Percentiles rank a stretch among this genome's conserved stretches.
These are phyloP conservation scores for Argentina silus DNA, from an alignment of 2,797 vertebrate species.

Conservation along the genomic window DNA sequence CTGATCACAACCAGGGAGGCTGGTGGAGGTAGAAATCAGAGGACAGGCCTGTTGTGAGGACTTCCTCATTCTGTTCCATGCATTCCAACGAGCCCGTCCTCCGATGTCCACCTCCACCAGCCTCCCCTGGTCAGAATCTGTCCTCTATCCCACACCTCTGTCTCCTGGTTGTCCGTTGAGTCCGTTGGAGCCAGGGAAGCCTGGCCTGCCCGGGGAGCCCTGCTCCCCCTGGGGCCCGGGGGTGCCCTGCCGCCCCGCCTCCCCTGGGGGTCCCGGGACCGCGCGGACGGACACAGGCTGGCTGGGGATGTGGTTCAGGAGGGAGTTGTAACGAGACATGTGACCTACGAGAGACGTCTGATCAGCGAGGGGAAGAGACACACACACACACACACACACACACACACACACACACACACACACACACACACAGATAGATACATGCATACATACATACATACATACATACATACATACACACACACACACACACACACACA, in stretches of 20 bases:
- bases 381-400: background rate
- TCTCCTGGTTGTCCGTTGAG: conserved; percentile 90
- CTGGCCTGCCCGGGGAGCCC: conserved; percentile 88
- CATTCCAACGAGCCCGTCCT: too few relatives aligned
- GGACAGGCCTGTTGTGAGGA: too few relatives aligned
- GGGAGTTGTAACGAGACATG: conserved; percentile 90
- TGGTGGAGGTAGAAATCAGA: too few relatives aligned
- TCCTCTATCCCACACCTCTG: conserved; percentile 78
- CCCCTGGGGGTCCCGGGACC: conserved; percentile 90
- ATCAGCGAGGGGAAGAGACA: background rate
- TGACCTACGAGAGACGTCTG: conserved; percentile 79
- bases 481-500: background rate
- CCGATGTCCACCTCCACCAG: too few relatives aligned
- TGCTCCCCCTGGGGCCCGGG: conserved; percentile 90
- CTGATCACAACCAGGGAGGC: too few relatives aligned
- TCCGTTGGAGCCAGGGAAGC: conserved; percentile 91
- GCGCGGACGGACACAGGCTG: conserved; percentile 85
- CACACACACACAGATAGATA: background rate
- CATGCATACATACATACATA: background rate
- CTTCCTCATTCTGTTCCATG: too few relatives aligned
- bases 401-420: background rate
- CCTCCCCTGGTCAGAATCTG: too few relatives aligned
- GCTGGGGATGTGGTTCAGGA: conserved; percentile 92
- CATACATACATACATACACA: background rate
- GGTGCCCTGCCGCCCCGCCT: conserved; percentile 85